Evolutionary conservation across 1,140 invertebrate species (phyloP), one percentile per base, ranked within the genome.

Genomic region (Asobara japonica): DNA sequence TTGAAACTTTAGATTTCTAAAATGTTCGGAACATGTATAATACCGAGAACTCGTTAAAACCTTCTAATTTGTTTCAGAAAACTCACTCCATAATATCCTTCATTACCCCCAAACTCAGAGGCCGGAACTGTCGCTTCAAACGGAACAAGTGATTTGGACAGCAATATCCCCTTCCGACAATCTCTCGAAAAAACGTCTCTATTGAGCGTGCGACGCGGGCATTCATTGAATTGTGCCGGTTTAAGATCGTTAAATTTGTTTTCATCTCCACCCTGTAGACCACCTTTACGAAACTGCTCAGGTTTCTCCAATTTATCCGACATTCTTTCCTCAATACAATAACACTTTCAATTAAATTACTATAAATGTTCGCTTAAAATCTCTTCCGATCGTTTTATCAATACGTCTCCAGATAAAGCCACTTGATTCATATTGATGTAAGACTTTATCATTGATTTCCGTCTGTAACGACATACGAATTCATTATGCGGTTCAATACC

Each of bases 261-360:
- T 13, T 56, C 51, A 10, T 56, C 18, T 11, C 25, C 51, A 11
- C 22, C 51, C 18, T 22, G 11, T 10, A 18, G 11, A 10, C 25
- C 18, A 10, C 51, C 51, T 33, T 20, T 22, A 0, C 62, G 31
- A 31, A 65, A 65, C 11, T 30, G 29, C 20, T 36, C n/a, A 7
- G 62, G 62, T 16, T 65, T 65, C 30, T 65, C 62, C 20, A 65
- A 13, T 22, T 36, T 33, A 5, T 65, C 62, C 16, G 29, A 16
- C 62, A 65, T 65, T 36, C 33, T 48, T 29, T n/a, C 8, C 25
- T 25, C 6, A 8, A 6, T 18, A 6, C 2, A 1, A 1, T 56
- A 25, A 18, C 51, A 56, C 51, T 56, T 27, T 22, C 25, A 2
- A 45, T 56, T 5, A 22, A 3, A 27, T 25, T 25, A 56, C n/a